phyloP scores from a whole-genome alignment of 2,113 vertebrate genomes.

The Clarias macrocephalus region DNA sequence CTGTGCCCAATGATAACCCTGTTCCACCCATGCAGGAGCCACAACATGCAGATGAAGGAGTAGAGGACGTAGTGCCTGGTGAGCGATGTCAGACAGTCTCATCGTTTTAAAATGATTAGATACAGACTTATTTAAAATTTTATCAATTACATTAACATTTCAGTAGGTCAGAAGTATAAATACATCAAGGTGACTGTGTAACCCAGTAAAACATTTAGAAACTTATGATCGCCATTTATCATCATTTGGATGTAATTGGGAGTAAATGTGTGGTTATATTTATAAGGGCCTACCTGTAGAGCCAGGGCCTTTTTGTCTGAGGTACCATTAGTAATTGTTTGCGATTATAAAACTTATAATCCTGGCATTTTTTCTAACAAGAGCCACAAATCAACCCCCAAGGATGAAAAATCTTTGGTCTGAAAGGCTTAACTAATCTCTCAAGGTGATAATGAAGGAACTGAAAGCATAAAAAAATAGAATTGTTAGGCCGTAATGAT shows the following conservation, averaged over 20 bases:
- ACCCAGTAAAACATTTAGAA: no score
- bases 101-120: no score
- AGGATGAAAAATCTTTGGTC: background rate
- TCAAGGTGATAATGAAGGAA: background rate
- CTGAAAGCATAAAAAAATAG: background rate
- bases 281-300: background rate
- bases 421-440: background rate
- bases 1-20: slow-evolving; percentile 38
- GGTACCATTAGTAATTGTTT: background rate
- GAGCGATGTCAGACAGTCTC: background rate
- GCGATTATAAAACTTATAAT: background rate
- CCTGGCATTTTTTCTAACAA: background rate
- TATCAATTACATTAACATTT: background rate
- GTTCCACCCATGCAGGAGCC: background rate
- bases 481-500: background rate
- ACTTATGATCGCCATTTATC: no score
- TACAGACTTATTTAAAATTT: background rate
- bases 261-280: background rate
- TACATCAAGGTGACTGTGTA: no score
- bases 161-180: background rate
- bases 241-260: background rate
- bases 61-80: background rate
- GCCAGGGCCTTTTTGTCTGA: background rate
- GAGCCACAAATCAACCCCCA: background rate
- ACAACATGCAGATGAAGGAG: background rate